A percentile compares a stretch with the other conserved stretches of the same genome.
These are phyloP conservation scores for Caenorhabditis macrosperma DNA, from an alignment of 2,888 invertebrate species.

Conservation along the genomic window DNA sequence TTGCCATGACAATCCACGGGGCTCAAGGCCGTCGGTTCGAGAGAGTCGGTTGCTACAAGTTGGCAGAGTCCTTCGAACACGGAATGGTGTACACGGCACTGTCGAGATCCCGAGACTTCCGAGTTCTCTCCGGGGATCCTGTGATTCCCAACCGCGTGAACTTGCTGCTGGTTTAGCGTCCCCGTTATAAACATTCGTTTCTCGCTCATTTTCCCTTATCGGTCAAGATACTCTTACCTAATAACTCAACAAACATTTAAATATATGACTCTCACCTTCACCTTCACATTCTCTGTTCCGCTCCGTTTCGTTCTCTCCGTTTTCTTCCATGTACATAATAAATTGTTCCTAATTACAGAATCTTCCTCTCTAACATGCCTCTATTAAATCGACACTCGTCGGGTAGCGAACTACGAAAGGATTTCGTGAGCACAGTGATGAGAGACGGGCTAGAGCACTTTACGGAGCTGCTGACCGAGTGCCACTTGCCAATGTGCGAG, in stretches of 20 bases:
- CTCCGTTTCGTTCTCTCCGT: not conserved
- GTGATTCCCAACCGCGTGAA: not conserved
- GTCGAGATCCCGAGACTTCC: not conserved
- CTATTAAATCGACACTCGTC: not conserved
- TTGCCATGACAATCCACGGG: conserved; percentile 7
- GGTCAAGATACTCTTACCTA: no score
- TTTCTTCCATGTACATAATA: not conserved
- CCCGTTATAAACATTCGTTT: no score
- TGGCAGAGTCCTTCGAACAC: conserved; percentile 1
- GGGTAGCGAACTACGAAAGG: not conserved
- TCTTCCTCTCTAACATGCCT: not conserved
- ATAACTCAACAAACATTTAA: no score
- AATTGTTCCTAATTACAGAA: not conserved
- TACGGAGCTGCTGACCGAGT: not conserved
- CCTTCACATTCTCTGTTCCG: no score
- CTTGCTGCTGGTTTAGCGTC: not conserved
- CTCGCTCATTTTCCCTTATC: no score
- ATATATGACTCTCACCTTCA: no score
- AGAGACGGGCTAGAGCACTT: not conserved
- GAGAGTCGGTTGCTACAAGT: not conserved
- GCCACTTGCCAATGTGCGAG: not conserved
- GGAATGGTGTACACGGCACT: not conserved
- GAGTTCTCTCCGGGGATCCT: not conserved
- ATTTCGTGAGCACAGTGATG: not conserved
- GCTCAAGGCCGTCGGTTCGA: not conserved